These are phyloP conservation scores for Leiothrix lutea DNA, from an alignment of 2,113 vertebrate species.

Conservation along the genomic window DNA sequence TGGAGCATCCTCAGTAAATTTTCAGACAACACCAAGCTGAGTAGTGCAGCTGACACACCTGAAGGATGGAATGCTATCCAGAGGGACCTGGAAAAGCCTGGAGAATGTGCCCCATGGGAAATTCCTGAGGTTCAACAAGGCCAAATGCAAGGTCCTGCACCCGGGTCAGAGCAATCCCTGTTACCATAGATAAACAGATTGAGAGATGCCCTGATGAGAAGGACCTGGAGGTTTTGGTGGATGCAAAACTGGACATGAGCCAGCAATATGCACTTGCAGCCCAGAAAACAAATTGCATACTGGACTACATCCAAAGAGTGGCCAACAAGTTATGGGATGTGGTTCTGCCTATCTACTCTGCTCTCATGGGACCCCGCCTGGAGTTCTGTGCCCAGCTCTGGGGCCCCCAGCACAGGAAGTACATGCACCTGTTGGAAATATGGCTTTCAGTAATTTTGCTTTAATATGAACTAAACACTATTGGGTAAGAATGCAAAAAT, in stretches of 20 bases:
- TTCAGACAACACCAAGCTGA: background rate
- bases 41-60: background rate
- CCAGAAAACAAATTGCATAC: rapidly evolving
- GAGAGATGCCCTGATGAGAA: background rate
- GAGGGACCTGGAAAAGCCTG: background rate
- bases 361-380: background rate
- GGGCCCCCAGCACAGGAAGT: background rate
- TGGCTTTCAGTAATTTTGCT: background rate
- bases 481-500: background rate
- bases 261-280: rapidly evolving
- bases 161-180: rapidly evolving
- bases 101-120: background rate
- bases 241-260: background rate
- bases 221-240: background rate
- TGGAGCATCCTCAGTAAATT: background rate
- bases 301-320: background rate
- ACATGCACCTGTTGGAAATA: background rate
- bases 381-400: rapidly evolving
- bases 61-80: background rate
- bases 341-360: background rate
- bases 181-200: background rate
- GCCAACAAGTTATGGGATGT: rapidly evolving
- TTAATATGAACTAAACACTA: background rate
- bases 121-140: background rate
- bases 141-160: background rate